These are phyloP conservation scores for Nasua narica DNA, from an alignment of 2,797 vertebrate genomes.

Conservation along the genomic window DNA sequence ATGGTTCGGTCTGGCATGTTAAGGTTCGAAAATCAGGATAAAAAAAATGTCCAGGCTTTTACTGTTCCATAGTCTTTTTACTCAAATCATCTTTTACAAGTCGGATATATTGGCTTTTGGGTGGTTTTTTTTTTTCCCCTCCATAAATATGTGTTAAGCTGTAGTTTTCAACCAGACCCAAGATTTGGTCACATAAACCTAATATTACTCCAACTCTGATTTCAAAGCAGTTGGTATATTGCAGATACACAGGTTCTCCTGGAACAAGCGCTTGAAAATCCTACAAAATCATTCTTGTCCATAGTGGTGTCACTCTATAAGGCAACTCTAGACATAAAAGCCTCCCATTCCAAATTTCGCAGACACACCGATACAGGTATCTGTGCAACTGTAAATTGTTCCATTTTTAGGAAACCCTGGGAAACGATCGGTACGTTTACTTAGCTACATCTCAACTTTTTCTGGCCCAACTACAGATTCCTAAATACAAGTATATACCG, in stretches of 20 bases:
- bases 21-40: constrained; percentile 56
- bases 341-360: constrained; percentile 51
- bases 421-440: constrained; percentile 34
- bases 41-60: constrained; percentile 22
- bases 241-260: constrained; percentile 16
- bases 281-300: constrained; percentile 4
- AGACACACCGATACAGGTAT: constrained; percentile 47
- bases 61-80: constrained; percentile 30
- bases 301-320: constrained; percentile 33
- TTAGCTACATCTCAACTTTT: constrained; percentile 45
- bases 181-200: constrained; percentile 51
- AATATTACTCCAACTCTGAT: neutral
- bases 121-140: neutral
- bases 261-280: constrained; percentile 24
- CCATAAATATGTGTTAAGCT: constrained; percentile 12
- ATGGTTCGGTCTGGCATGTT: neutral
- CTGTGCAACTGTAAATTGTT: constrained; percentile 57
- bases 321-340: constrained; percentile 47
- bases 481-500: neutral
- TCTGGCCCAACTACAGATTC: neutral
- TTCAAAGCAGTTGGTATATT: neutral
- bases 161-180: neutral
- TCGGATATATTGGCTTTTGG: neutral
- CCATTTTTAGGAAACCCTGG: constrained; percentile 58
- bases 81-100: neutral